Conservation (phyloP, 2,888 invertebrate species). For the Monoplex corrugatus region DNA sequence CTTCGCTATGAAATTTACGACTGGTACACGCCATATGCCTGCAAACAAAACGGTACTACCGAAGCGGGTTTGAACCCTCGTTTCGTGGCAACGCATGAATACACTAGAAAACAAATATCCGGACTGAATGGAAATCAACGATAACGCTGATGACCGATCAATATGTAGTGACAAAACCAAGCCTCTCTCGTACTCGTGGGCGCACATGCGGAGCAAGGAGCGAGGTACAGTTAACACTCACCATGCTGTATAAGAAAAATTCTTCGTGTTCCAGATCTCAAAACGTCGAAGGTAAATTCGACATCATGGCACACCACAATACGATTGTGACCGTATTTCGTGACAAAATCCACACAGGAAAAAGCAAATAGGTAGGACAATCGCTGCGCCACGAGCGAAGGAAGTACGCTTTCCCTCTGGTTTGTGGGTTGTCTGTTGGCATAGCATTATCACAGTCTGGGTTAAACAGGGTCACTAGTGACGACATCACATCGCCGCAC, state of each 20-base stretch:
- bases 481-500: slow-evolving; percentile 35
- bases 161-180: no score
- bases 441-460: slow-evolving; percentile 38
- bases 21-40: background rate
- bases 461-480: slow-evolving; percentile 35
- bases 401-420: background rate
- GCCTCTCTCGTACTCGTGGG: no score
- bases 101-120: background rate
- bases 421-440: slow-evolving; percentile 31
- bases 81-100: background rate
- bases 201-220: no score
- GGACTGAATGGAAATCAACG: slow-evolving; percentile 1
- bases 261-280: background rate
- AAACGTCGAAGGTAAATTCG: background rate
- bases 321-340: no score
- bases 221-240: background rate
- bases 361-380: background rate
- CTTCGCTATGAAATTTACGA: background rate
- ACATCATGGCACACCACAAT: no score
- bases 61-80: background rate
- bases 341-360: background rate
- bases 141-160: background rate
- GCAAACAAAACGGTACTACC: background rate
- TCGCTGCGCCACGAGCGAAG: background rate
- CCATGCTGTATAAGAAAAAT: background rate